These are phyloP conservation scores for Apodemia mormo DNA, from an alignment of 2,888 invertebrate genomes.

Conservation along the genomic window DNA sequence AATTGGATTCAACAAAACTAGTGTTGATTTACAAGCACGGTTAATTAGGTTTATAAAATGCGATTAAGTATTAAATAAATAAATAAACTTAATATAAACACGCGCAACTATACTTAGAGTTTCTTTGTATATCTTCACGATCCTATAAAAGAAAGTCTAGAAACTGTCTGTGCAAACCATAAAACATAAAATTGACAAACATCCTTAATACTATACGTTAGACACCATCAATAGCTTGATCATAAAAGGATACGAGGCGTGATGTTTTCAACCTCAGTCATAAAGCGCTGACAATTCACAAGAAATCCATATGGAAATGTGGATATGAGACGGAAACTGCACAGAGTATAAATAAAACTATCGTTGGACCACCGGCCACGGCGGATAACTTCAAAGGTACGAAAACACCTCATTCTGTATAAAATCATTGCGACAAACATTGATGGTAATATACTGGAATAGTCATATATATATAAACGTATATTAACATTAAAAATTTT, in stretches of 20 bases:
- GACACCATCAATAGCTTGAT: conserved; percentile 28
- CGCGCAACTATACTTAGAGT: no score
- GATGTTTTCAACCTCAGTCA: not conserved
- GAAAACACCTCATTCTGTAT: conserved; percentile 47
- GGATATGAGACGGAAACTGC: conserved; percentile 65
- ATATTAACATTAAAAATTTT: no score
- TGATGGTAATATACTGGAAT: conserved; percentile 51
- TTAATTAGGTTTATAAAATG: not conserved
- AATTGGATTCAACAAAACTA: no score
- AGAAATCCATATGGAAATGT: conserved; percentile 30
- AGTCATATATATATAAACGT: conserved; percentile 37
- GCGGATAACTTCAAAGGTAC: conserved; percentile 68
- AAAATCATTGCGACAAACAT: conserved; percentile 62
- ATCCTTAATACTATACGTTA: conserved; percentile 39
- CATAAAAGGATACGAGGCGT: conserved; percentile 32
- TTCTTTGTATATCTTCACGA: not conserved
- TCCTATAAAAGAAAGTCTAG: not conserved
- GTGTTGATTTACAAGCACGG: no score
- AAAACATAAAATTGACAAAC: not conserved
- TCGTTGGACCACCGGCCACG: conserved; percentile 71
- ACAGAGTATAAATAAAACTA: conserved; percentile 58
- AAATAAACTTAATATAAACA: conserved; percentile 7
- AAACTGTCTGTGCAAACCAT: not conserved
- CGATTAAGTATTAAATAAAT: no score
- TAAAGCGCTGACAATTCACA: conserved; percentile 9